A percentile compares a stretch with the other conserved stretches of the same genome.
Evolutionary conservation across 2,888 invertebrate species (phyloP).

Genomic region (Cacoxenus indagator): DNA sequence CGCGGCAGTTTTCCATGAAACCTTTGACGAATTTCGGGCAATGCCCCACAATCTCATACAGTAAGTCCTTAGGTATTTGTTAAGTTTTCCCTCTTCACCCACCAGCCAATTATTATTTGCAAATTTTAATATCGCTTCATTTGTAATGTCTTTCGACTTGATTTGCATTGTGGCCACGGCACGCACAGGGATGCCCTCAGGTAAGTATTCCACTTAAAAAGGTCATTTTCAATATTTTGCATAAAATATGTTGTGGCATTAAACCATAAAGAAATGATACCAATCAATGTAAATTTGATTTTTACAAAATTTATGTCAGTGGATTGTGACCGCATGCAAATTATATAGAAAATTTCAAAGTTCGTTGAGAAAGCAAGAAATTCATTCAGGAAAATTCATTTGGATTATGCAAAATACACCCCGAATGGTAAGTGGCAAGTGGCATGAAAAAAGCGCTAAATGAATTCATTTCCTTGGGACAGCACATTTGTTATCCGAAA

Average conservation of each 20-base stretch:
- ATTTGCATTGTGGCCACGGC: conserved; percentile 11
- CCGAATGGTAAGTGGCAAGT: background rate
- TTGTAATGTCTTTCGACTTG: conserved; percentile 1
- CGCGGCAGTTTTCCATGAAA: too few species aligned
- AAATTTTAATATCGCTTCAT: background rate
- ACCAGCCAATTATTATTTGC: too few species aligned
- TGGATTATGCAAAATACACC: background rate
- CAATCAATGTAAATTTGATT: background rate
- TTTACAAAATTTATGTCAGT: background rate
- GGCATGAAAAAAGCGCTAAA: too few species aligned
- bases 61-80: too few species aligned
- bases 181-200: background rate
- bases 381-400: background rate
- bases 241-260: background rate
- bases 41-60: too few species aligned
- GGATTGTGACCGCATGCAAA: background rate
- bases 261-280: background rate
- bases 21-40: too few species aligned
- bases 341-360: background rate
- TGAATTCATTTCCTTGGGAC: background rate
- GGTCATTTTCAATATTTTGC: background rate
- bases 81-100: too few species aligned
- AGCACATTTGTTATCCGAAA: background rate
- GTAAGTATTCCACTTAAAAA: background rate
- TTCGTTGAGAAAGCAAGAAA: background rate